A percentile compares a stretch with the other conserved stretches of the same genome.
phyloP scores from a whole-genome alignment of 1,140 invertebrate species.

The Drosophila chauvacae region DNA sequence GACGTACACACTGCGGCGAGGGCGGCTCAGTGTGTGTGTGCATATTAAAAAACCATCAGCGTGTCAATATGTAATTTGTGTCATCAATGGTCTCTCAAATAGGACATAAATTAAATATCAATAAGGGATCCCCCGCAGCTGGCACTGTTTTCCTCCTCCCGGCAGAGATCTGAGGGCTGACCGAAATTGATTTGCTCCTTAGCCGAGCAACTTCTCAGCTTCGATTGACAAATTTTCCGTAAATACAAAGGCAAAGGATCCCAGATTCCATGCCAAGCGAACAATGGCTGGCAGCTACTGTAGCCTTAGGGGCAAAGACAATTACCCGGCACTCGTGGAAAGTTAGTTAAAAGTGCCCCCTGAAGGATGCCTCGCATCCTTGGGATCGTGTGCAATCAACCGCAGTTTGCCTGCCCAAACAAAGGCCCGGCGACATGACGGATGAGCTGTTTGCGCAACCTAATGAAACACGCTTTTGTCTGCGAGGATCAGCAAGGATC shows the following conservation, averaged over 20 bases:
- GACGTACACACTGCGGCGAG: constrained; percentile 17
- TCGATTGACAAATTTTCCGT: constrained; percentile 64
- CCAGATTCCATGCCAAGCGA: not conserved
- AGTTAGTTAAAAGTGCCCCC: constrained; percentile 66
- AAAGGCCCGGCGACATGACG: constrained; percentile 45
- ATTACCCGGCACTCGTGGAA: constrained; percentile 66
- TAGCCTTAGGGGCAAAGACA: constrained; percentile 52
- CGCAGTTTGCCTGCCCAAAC: constrained; percentile 73
- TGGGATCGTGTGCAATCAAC: constrained; percentile 83
- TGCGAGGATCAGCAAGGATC: constrained; percentile 71
- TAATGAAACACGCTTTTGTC: constrained; percentile 67
- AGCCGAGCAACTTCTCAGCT: constrained; percentile 52
- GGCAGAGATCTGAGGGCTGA: constrained; percentile 46
- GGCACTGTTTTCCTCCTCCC: constrained; percentile 15
- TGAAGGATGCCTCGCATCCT: constrained; percentile 34
- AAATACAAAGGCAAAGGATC: constrained; percentile 17
- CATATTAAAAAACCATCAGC: constrained; percentile 83
- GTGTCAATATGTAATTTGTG: constrained; percentile 82
- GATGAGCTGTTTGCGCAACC: constrained; percentile 76
- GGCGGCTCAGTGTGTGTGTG: constrained; percentile 35
- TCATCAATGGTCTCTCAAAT: constrained; percentile 65
- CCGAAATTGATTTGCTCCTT: constrained; percentile 55
- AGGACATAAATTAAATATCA: constrained; percentile 81
- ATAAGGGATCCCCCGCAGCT: constrained; percentile 55
- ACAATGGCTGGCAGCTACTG: constrained; percentile 53